A percentile compares a stretch with the other conserved stretches of the same genome.
These are phyloP conservation scores for Atherix ibis DNA, from an alignment of 2,888 invertebrate genomes.

Conservation along the genomic window DNA sequence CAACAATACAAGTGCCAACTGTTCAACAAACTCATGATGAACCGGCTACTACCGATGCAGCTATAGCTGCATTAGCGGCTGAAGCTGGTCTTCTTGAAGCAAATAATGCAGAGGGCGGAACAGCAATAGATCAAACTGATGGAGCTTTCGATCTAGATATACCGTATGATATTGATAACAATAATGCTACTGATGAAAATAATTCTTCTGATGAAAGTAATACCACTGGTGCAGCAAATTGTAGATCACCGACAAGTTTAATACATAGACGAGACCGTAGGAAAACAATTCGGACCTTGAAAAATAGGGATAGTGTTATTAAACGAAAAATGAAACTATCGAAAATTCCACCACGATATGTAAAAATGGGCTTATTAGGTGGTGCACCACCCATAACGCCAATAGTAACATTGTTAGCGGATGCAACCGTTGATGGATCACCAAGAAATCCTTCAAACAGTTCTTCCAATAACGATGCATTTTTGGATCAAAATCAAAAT, in stretches of 20 bases:
- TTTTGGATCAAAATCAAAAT: too few species aligned
- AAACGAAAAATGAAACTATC: background rate
- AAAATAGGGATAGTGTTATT: background rate
- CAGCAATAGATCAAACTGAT: constrained; percentile 26
- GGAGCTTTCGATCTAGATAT: constrained; percentile 14
- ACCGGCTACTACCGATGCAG: constrained; percentile 45
- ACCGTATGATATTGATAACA: background rate
- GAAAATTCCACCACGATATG: constrained; percentile 18
- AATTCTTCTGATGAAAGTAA: background rate
- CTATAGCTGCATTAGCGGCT: constrained; percentile 43
- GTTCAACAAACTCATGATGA: constrained; percentile 35
- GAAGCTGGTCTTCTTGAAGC: constrained; percentile 40
- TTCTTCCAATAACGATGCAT: constrained; percentile 9
- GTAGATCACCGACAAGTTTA: background rate
- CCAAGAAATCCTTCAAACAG: too few species aligned
- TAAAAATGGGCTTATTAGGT: constrained; percentile 16
- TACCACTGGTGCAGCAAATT: background rate
- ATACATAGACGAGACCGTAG: too few species aligned
- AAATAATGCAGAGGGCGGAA: constrained; percentile 17
- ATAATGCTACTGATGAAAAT: background rate
- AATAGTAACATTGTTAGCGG: constrained; percentile 1
- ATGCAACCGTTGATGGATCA: constrained; percentile 11
- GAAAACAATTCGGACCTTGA: too few species aligned
- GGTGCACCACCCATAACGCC: constrained; percentile 12
- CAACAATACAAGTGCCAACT: constrained; percentile 5